Percentiles rank a stretch among this genome's conserved stretches.
phyloP scores from a whole-genome alignment of 1,140 invertebrate genomes.

The Euura saliciscinereae region DNA sequence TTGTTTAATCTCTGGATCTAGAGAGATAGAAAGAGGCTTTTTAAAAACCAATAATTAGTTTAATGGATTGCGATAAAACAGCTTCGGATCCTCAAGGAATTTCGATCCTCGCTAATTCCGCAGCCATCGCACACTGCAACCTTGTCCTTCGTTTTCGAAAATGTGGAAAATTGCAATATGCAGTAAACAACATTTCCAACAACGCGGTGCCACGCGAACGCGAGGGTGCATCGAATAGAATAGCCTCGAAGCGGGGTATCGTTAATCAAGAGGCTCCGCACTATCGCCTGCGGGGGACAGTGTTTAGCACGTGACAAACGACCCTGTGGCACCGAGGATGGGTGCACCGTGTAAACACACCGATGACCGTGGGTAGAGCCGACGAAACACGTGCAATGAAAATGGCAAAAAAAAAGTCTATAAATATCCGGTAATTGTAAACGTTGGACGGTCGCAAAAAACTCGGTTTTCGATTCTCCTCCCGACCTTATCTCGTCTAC shows the following conservation, averaged over 20 bases:
- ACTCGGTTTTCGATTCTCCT: neutral
- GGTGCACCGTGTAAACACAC: conserved; percentile 42
- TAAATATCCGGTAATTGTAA: conserved; percentile 43
- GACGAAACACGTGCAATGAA: conserved; percentile 21
- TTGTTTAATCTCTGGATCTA: no score
- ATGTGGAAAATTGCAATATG: conserved; percentile 37
- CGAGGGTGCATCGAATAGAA: neutral
- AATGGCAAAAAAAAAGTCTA: conserved; percentile 26
- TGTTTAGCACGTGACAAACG: conserved; percentile 47
- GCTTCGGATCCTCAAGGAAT: no score
- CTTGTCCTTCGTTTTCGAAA: no score
- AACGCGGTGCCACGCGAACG: conserved; percentile 35
- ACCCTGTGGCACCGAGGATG: conserved; percentile 15
- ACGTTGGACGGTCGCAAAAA: neutral
- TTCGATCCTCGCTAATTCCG: no score
- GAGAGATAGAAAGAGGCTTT: no score
- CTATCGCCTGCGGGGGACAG: conserved; percentile 38
- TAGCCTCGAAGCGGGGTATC: conserved; percentile 34
- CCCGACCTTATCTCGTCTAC: neutral
- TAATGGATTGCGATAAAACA: no score
- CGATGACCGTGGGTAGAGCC: conserved; percentile 22
- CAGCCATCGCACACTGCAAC: no score
- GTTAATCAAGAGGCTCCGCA: conserved; percentile 46
- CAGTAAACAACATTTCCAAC: conserved; percentile 47
- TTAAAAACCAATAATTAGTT: no score